Evolutionary conservation across 2,797 vertebrate genomes (phyloP), one percentile per base, ranked within the genome.

Genomic region (Lithobates sylvaticus): DNA sequence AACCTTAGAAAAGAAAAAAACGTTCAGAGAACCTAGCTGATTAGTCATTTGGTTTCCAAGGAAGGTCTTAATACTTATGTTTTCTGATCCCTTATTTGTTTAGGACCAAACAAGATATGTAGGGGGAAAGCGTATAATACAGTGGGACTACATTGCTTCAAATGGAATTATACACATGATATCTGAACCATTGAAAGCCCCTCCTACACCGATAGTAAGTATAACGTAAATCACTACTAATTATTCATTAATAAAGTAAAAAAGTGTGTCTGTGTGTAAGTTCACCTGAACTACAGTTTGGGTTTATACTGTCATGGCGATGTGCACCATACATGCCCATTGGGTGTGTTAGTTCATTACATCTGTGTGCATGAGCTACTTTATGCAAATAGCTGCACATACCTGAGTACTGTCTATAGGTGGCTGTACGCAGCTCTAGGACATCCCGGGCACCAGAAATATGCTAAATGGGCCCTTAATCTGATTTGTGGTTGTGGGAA

Each of bases 141-240:
- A 93, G 70, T 94, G 96, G 21, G 94, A 99, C 89, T 93, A 98
- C 88, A 85, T 94, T 21, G 96, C 97, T 68, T 96, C 97, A 84
- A 99, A 99, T 0, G 98, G 98, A 47, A 91, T 99, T 85, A 97
- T 99, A 88, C 98, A 99, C 1, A 86, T 97, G 3, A 96, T 99
- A 34, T 95, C 96, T 85, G 92, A 93, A 21, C 95, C 98, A 15
- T 89, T 99, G 75, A 93, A 92, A 88, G 97, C 97, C 13, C 97
- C 97, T 4, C 93, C 93, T 0, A 72, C 54, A 61, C 90, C 90
- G 4, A 32, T 76, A 88, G 97, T 96, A 86, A 95, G 95, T 93
- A 88, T 21, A 44, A 26, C 12, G 39, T 1, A 3, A 42, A 9
- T 9, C 21, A 26, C 27, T 3, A 67, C 9, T 67, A 67, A 26